A percentile compares a stretch with the other conserved stretches of the same genome.
Evolutionary conservation across 1,140 invertebrate species (phyloP).

Genomic region (Leptonema lineaticorne): DNA sequence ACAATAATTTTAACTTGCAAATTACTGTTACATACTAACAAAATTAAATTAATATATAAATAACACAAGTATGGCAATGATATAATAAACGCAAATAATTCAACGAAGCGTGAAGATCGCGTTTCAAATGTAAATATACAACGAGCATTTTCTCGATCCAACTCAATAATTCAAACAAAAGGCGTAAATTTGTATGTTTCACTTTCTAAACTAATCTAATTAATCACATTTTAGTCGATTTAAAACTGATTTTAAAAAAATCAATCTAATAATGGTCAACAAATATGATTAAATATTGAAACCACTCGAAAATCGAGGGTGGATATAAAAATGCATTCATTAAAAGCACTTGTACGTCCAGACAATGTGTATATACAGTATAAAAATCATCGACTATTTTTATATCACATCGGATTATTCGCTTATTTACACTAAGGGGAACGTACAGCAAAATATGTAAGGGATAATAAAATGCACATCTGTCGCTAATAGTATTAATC

Average conservation of each 20-base stretch:
- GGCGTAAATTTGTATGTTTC: too few relatives aligned
- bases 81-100: background rate
- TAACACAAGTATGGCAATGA: background rate
- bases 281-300: background rate
- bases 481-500: background rate
- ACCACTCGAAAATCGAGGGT: background rate
- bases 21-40: background rate
- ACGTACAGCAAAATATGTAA: background rate
- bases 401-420: conserved; percentile 6
- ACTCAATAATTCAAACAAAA: too few relatives aligned
- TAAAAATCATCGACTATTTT: background rate
- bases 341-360: conserved; percentile 10
- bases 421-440: background rate
- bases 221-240: too few relatives aligned
- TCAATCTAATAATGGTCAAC: too few relatives aligned
- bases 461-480: conserved; percentile 11
- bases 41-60: background rate
- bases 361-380: background rate
- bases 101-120: background rate
- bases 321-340: background rate
- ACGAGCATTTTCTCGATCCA: too few relatives aligned
- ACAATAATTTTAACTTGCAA: background rate
- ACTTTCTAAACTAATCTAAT: too few relatives aligned
- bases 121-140: background rate
- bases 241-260: background rate